Conservation (phyloP, 2,797 vertebrate species). For the Pteronotus mesoamericanus region DNA sequence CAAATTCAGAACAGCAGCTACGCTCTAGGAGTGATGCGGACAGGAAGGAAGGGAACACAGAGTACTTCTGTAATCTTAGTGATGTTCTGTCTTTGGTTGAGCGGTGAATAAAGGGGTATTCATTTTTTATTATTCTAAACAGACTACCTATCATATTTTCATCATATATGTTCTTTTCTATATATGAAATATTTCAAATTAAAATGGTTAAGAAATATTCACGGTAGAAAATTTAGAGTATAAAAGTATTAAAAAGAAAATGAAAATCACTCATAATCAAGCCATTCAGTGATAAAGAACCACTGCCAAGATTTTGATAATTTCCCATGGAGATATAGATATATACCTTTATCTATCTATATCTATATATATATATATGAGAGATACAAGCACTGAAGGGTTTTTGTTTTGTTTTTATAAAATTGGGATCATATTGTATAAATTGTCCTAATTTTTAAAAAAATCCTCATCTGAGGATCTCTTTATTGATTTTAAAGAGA, state of each 20-base stretch:
- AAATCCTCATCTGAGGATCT: no score
- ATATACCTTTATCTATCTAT: no score
- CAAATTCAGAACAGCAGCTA: neutral
- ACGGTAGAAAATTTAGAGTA: neutral
- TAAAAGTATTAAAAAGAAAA: conserved; percentile 27
- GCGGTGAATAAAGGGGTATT: neutral
- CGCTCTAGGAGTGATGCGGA: neutral
- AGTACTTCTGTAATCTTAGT: neutral
- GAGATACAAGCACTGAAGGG: neutral
- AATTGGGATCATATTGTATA: neutral
- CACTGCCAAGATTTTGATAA: neutral
- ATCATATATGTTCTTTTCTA: neutral
- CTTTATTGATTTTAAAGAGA: no score
- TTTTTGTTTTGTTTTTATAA: conserved; percentile 18
- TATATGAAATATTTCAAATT: neutral
- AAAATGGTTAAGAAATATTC: conserved; percentile 25
- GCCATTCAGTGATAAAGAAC: neutral
- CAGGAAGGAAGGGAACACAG: neutral
- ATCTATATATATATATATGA: no score
- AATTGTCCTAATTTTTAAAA: neutral
- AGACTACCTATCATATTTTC: neutral
- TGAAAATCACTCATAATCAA: conserved; percentile 6
- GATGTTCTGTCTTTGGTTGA: neutral
- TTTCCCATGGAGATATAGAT: neutral
- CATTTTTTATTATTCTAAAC: conserved; percentile 32